A percentile compares a stretch with the other conserved stretches of the same genome.
phyloP scores from a whole-genome alignment of 2,888 invertebrate species.

The Ellobium chinense region DNA sequence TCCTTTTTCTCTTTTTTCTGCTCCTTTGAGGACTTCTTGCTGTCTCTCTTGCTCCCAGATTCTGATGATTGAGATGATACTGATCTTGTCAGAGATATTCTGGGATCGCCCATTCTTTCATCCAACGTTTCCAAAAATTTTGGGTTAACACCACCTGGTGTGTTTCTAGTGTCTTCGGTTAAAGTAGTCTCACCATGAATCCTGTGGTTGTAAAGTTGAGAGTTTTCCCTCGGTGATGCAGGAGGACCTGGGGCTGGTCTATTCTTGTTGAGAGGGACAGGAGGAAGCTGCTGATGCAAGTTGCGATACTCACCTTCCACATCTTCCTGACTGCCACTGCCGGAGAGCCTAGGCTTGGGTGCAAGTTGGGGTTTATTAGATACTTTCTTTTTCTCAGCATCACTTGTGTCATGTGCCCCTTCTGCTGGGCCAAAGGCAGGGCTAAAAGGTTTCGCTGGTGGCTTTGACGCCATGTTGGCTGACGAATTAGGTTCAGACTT shows the following conservation, averaged over 20 bases:
- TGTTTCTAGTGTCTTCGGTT: background rate
- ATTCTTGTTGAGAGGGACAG: background rate
- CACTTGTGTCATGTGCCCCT: too few species aligned
- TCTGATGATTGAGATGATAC: slow-evolving; percentile 5
- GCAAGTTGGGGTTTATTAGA: background rate
- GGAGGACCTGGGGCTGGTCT: background rate
- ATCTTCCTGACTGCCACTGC: background rate
- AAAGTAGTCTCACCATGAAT: too few species aligned
- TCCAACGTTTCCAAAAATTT: background rate
- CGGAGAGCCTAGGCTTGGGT: background rate
- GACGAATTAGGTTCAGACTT: background rate
- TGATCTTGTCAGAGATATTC: background rate
- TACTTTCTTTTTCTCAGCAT: background rate
- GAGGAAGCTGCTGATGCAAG: background rate
- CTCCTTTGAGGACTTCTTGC: slow-evolving; percentile 15
- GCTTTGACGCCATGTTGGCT: background rate
- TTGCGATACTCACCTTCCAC: background rate
- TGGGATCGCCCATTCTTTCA: background rate
- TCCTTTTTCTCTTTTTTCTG: slow-evolving; percentile 21
- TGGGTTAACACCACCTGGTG: background rate
- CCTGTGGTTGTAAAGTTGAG: background rate
- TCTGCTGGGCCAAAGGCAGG: too few species aligned
- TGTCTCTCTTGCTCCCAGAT: background rate
- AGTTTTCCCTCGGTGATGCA: background rate
- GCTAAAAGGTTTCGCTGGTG: background rate